phyloP scores from a whole-genome alignment of 92 coral and sea anemone genomes.

The Actinernus sp. region DNA sequence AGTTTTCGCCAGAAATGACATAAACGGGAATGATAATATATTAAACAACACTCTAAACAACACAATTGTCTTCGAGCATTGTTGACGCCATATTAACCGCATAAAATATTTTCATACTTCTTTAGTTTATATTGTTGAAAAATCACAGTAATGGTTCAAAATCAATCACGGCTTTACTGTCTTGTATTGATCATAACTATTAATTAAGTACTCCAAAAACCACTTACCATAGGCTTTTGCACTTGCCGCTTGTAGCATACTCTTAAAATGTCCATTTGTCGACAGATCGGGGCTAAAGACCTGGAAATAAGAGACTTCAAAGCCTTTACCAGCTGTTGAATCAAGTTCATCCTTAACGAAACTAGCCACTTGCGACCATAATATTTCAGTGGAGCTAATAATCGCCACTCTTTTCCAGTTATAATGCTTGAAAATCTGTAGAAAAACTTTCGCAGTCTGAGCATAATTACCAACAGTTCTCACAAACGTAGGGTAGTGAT shows the following conservation, averaged over 20 bases:
- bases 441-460: slow-evolving; percentile 59
- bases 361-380: slow-evolving; percentile 76
- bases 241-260: slow-evolving; percentile 64
- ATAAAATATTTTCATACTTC: too few relatives aligned
- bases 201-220: too few relatives aligned
- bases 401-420: slow-evolving; percentile 78
- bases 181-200: too few relatives aligned
- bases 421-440: slow-evolving; percentile 50
- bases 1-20: too few relatives aligned
- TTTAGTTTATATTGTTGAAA: too few relatives aligned
- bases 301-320: slow-evolving; percentile 66
- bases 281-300: slow-evolving; percentile 47
- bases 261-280: slow-evolving; percentile 46
- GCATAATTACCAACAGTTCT: slow-evolving; percentile 75
- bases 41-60: too few relatives aligned
- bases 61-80: too few relatives aligned
- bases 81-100: too few relatives aligned
- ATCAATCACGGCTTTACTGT: too few relatives aligned
- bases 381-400: slow-evolving; percentile 66
- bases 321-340: background rate
- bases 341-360: slow-evolving; percentile 59
- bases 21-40: too few relatives aligned
- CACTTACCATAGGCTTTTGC: slow-evolving; percentile 76
- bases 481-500: slow-evolving; percentile 69
- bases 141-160: too few relatives aligned